These are phyloP conservation scores for Tyto alba DNA, from an alignment of 2,113 vertebrate species.

Conservation along the genomic window DNA sequence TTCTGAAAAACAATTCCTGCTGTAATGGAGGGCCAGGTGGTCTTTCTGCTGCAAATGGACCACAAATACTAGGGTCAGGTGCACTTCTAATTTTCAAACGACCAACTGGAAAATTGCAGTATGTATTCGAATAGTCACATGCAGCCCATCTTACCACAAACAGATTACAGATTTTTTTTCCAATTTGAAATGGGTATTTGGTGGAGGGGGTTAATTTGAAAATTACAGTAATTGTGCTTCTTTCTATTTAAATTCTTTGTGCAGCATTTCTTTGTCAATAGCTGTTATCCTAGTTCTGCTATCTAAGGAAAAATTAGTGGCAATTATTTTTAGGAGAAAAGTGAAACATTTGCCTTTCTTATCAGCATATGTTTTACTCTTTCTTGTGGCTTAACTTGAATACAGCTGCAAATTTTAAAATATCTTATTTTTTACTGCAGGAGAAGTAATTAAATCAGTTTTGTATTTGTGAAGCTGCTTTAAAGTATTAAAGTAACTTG, in stretches of 20 bases:
- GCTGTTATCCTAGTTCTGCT: not conserved
- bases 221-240: not conserved
- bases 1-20: not conserved
- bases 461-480: slow-evolving; percentile 49
- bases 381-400: not conserved
- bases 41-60: not conserved
- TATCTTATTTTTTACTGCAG: slow-evolving; percentile 49
- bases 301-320: not conserved
- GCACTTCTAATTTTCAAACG: not conserved
- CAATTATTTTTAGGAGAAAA: not conserved
- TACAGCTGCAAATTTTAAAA: not conserved
- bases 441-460: slow-evolving; percentile 62
- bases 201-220: not conserved
- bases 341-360: not conserved
- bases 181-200: not conserved
- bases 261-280: not conserved
- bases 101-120: not conserved
- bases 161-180: not conserved
- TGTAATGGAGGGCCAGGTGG: accelerated
- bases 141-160: not conserved
- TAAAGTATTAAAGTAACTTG: slow-evolving; percentile 66
- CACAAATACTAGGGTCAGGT: not conserved
- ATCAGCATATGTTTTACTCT: not conserved
- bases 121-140: not conserved
- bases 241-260: not conserved